Percentiles rank a stretch among this genome's conserved stretches.
phyloP scores from a whole-genome alignment of 2,888 invertebrate species.

The Lypha dubia region DNA sequence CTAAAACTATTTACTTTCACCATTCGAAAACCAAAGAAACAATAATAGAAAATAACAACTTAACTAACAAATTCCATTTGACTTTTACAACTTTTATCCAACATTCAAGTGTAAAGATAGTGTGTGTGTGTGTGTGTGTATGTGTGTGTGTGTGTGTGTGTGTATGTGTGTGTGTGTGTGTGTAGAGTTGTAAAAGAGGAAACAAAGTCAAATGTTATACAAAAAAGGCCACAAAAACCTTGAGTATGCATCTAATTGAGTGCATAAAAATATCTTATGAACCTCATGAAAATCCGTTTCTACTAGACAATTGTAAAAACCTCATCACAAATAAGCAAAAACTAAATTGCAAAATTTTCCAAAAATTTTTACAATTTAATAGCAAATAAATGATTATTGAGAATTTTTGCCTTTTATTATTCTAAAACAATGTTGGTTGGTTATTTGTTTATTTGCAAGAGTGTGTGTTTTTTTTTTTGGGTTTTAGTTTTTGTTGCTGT shows the following conservation, averaged over 20 bases:
- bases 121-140: too few species aligned
- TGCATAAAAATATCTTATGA: slow-evolving; percentile 59
- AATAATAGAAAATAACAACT: background rate
- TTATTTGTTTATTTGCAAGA: too few species aligned
- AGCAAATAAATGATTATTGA: background rate
- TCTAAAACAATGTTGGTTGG: slow-evolving; percentile 23
- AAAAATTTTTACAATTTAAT: slow-evolving; percentile 32
- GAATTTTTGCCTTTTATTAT: slow-evolving; percentile 14
- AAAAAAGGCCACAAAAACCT: slow-evolving; percentile 35
- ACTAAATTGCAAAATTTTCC: slow-evolving; percentile 23
- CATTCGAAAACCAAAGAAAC: background rate
- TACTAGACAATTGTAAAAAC: slow-evolving; percentile 39
- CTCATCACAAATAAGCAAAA: slow-evolving; percentile 20
- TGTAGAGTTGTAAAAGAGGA: slow-evolving; percentile 1
- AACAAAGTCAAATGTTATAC: slow-evolving; percentile 19
- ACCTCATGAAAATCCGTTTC: slow-evolving; percentile 45
- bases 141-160: too few species aligned
- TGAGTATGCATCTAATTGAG: slow-evolving; percentile 62
- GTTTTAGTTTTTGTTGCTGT: background rate
- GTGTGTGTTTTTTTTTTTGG: too few species aligned
- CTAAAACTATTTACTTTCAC: background rate
- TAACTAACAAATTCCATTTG: slow-evolving; percentile 12
- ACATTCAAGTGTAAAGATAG: background rate
- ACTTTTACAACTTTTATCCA: slow-evolving; percentile 10
- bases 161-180: too few species aligned